A percentile compares a stretch with the other conserved stretches of the same genome.
phyloP scores from a whole-genome alignment of 30 jellyfish, hydroid and myxozoan genomes.

The Catostylus mosaicus region DNA sequence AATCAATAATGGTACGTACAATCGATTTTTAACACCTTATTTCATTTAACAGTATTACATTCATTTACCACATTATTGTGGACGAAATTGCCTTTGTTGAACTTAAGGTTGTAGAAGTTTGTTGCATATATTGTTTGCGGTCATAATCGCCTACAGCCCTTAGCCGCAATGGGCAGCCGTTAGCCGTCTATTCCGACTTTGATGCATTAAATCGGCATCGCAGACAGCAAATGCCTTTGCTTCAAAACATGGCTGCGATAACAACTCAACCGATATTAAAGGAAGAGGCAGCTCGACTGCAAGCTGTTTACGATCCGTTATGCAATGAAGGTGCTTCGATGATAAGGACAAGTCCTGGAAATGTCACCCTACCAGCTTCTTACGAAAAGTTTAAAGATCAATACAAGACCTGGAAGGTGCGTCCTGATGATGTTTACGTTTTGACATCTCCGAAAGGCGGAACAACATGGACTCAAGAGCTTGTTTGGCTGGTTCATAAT shows the following conservation, averaged over 20 bases:
- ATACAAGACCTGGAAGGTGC: conserved; percentile 1
- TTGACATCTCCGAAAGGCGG: conserved; percentile 26
- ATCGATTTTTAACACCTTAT: too few relatives aligned
- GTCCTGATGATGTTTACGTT: conserved; percentile 31
- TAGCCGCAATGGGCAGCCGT: too few relatives aligned
- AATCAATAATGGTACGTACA: too few relatives aligned
- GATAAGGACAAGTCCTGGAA: conserved; percentile 31
- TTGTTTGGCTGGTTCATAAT: conserved; percentile 9
- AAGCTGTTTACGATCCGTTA: not conserved
- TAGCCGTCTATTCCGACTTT: too few relatives aligned
- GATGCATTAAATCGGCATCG: too few relatives aligned
- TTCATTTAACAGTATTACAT: too few relatives aligned
- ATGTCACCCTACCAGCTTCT: not conserved
- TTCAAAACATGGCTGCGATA: not conserved
- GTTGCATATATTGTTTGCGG: too few relatives aligned
- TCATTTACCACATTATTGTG: too few relatives aligned
- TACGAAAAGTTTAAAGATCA: conserved; percentile 13
- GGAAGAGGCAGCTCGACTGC: not conserved
- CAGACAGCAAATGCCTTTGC: too few relatives aligned
- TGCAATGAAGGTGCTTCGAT: not conserved
- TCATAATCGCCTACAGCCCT: too few relatives aligned
- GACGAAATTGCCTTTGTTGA: too few relatives aligned
- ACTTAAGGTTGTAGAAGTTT: too few relatives aligned
- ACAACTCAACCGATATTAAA: not conserved
- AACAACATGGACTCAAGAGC: conserved; percentile 45